Evolutionary conservation across 2,888 invertebrate genomes (phyloP), one percentile per base, ranked within the genome.

Genomic region (Pristionchus arcanus): DNA sequence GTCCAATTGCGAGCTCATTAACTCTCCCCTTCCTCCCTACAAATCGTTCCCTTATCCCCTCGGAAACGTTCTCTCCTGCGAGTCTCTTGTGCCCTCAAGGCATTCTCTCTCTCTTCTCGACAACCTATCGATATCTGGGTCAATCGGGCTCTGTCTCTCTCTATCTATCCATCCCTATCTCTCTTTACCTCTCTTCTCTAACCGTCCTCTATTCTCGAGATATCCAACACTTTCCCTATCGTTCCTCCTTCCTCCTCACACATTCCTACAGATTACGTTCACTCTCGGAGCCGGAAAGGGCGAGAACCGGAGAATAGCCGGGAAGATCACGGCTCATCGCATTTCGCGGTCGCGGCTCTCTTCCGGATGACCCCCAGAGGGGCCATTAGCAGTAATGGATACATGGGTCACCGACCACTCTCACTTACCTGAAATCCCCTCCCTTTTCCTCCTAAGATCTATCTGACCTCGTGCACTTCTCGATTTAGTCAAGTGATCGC

Each of bases 151-250:
- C 81, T 71, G 31, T 71, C 81, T 81, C 81, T 77, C 34, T 81
- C 81, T 81, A 81, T 81, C 81, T 49, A 77, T 34, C 81, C 81
- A 81, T n/a, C 81, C 81, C 81, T 81, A 81, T 81, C 81, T 81
- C 81, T 53, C 81, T n/a, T 53, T 81, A 49, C 81, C 81, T 81
- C 81, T 42, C 49, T 11, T n/a, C 16, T 81, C 81, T 74, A 31
- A 74, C 71, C 71, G 31, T 53, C 53, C 49, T 81, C 81, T 81
- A 81, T 74, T 74, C 74, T 2, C 34, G 74, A 74, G 74, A 74
- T 74, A 74, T 74, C 74, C 37, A 34, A 42, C 49, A 81, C 42
- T 49, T 81, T 81, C 81, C n/a, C 81, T 81, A 49, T 81, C 81
- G 81, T 28, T 81, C 81, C 74, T 25, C 74, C 13, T n/a, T 49